Evolutionary conservation across 2,113 vertebrate species (phyloP).

Genomic region (Microtus oregoni): DNA sequence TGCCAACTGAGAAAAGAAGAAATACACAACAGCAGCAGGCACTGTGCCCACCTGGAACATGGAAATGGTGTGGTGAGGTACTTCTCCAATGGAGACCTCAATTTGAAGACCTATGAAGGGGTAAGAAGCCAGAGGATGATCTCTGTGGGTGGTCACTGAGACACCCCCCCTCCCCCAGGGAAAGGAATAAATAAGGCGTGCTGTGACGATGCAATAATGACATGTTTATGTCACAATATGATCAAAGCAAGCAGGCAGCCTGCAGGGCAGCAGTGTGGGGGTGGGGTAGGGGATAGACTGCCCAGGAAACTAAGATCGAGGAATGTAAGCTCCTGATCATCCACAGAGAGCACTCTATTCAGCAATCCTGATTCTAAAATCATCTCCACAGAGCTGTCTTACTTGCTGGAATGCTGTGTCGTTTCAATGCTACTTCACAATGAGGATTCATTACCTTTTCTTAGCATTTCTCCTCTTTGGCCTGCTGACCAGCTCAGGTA

Average conservation of each 20-base stretch:
- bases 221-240: conserved; percentile 57
- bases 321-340: conserved; percentile 13
- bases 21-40: not conserved
- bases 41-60: not conserved
- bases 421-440: conserved; percentile 13
- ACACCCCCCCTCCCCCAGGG: not conserved
- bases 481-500: conserved; percentile 50
- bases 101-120: not conserved
- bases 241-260: not conserved
- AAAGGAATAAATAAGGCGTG: not conserved
- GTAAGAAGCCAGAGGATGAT: not conserved
- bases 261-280: not conserved
- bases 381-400: not conserved
- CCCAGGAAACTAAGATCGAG: not conserved
- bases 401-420: not conserved
- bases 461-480: conserved; percentile 38
- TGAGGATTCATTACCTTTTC: conserved; percentile 57
- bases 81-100: not conserved
- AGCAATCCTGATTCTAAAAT: conserved; percentile 16
- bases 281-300: not conserved
- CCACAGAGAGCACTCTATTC: not conserved
- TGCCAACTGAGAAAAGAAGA: not conserved
- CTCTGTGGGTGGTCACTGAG: not conserved
- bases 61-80: not conserved
- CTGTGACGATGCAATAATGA: conserved; percentile 64